Percentiles rank a stretch among this genome's conserved stretches.
These are phyloP conservation scores for Cyprinodon diabolis DNA, from an alignment of 2,797 vertebrate genomes.

Conservation along the genomic window DNA sequence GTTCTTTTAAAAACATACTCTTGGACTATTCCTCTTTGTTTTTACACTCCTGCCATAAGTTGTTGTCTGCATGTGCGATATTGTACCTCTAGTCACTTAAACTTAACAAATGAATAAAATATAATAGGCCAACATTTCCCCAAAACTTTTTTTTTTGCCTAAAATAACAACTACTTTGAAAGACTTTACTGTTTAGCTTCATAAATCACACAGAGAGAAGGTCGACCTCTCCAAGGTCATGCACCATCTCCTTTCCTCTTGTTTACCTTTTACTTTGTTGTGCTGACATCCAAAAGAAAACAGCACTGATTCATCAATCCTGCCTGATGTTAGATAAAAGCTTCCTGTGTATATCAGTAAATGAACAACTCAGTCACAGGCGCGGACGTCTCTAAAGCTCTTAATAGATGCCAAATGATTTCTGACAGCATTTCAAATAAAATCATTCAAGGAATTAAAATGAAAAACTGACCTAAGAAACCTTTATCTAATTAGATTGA, in stretches of 20 bases:
- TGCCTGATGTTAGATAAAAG: slow-evolving; percentile 57
- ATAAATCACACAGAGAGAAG: slow-evolving; percentile 40
- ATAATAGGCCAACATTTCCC: no score
- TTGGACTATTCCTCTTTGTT: no score
- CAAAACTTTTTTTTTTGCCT: no score
- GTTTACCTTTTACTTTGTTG: slow-evolving; percentile 47
- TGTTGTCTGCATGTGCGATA: no score
- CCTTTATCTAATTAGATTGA: slow-evolving; percentile 46
- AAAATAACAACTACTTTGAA: no score
- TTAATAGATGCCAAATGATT: slow-evolving; percentile 63
- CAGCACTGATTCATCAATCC: slow-evolving; percentile 58
- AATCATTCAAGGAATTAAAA: not conserved
- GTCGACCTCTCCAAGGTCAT: slow-evolving; percentile 57
- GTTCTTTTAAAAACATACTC: no score
- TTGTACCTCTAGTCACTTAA: no score
- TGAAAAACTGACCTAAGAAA: slow-evolving; percentile 60
- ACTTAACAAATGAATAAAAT: no score
- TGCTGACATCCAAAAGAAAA: slow-evolving; percentile 29
- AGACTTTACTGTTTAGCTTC: not conserved
- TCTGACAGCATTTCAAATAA: slow-evolving; percentile 42
- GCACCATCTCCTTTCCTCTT: slow-evolving; percentile 24
- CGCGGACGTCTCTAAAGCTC: slow-evolving; percentile 23
- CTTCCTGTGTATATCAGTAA: slow-evolving; percentile 23
- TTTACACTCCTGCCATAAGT: no score
- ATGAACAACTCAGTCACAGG: slow-evolving; percentile 37